Evolutionary conservation across 2,797 vertebrate genomes (phyloP).

Genomic region (Tapera naevia): DNA sequence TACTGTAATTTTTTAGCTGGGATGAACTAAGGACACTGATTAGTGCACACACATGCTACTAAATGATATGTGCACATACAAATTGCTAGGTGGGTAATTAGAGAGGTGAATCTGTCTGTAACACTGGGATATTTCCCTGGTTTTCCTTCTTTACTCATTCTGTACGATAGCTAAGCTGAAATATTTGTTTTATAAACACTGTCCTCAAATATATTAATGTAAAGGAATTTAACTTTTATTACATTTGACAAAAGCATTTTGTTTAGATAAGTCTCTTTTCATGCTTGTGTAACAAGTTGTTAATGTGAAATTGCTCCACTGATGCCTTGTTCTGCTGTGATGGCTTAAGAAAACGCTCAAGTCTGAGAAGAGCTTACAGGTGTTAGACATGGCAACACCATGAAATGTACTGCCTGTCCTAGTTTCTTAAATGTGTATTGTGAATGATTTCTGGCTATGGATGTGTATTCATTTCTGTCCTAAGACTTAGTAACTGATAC

Average conservation of each 20-base stretch:
- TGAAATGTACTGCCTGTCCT: background rate
- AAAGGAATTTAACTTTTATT: background rate
- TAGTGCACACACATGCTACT: background rate
- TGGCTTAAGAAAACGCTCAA: background rate
- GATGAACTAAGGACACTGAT: background rate
- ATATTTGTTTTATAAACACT: background rate
- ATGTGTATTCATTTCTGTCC: background rate
- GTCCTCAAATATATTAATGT: background rate
- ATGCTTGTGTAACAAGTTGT: background rate
- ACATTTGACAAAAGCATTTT: background rate
- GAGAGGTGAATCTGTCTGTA: background rate
- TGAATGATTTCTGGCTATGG: background rate
- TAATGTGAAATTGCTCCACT: background rate
- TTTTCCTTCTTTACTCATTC: background rate
- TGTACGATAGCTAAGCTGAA: background rate
- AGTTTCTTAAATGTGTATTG: background rate
- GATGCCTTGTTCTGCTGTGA: background rate
- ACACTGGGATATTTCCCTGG: background rate
- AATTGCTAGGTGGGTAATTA: background rate
- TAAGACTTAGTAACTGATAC: background rate
- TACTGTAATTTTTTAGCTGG: background rate
- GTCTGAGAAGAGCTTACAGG: background rate
- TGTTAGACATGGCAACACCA: background rate
- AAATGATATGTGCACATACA: background rate
- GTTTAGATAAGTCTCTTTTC: background rate